Conservation (phyloP, 2,113 vertebrate genomes). For the Hyla sarda region DNA sequence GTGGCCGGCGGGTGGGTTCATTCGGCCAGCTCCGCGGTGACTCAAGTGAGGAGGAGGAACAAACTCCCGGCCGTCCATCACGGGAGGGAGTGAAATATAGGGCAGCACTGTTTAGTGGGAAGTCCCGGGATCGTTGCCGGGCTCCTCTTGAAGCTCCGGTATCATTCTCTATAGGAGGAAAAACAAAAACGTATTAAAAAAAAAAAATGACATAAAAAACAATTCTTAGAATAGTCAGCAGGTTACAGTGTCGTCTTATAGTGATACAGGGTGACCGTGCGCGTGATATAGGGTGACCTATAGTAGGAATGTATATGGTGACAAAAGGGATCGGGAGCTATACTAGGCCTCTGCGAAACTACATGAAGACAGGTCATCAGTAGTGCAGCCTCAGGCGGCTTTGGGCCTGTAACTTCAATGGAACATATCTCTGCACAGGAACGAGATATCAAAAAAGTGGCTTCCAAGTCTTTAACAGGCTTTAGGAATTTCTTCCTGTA, state of each 20-base stretch:
- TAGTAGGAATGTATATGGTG: too few species aligned
- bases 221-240: not conserved
- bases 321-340: too few species aligned
- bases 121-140: constrained; percentile 62
- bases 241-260: not conserved
- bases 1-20: constrained; percentile 80
- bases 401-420: not conserved
- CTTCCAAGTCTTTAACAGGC: not conserved
- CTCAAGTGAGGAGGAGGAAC: constrained; percentile 91
- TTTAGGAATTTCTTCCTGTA: not conserved
- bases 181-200: not conserved
- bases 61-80: constrained; percentile 96
- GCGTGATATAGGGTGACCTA: too few species aligned
- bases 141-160: constrained; percentile 64
- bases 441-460: not conserved
- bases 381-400: constrained; percentile 2
- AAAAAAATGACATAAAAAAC: not conserved
- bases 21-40: constrained; percentile 87
- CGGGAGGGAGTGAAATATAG: constrained; percentile 56
- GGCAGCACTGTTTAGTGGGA: constrained; percentile 58
- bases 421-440: not conserved
- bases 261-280: too few species aligned
- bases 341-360: too few species aligned
- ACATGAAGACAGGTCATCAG: not conserved
- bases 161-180: constrained; percentile 68